Evolutionary conservation across 1,140 invertebrate species (phyloP).

Genomic region (Paraescarpia echinospica): DNA sequence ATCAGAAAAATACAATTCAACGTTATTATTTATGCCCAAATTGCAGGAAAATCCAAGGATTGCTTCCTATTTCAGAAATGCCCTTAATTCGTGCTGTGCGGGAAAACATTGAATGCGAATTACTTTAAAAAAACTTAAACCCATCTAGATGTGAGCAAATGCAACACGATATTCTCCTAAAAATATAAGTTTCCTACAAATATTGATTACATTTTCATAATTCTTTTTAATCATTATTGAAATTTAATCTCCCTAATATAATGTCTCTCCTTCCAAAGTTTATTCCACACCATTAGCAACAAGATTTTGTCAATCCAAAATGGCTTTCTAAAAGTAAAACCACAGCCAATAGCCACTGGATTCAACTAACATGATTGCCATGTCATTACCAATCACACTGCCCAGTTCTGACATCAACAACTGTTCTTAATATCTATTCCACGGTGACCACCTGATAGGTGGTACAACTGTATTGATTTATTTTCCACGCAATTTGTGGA

Average conservation of each 20-base stretch:
- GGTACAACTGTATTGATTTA: no score
- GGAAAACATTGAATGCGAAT: neutral
- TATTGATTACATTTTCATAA: neutral
- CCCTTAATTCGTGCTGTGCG: neutral
- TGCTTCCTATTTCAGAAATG: neutral
- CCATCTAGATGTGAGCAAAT: neutral
- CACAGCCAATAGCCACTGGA: neutral
- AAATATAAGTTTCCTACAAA: neutral
- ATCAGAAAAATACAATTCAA: neutral
- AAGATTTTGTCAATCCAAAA: no score
- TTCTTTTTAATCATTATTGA: no score
- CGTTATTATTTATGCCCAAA: neutral
- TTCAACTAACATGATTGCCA: neutral
- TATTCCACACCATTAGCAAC: no score
- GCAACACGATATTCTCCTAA: neutral
- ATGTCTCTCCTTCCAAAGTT: no score
- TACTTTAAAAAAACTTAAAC: neutral
- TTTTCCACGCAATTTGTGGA: no score
- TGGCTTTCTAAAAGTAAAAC: no score
- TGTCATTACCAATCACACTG: neutral
- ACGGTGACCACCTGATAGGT: no score
- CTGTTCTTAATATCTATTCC: no score
- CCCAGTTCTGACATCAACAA: neutral
- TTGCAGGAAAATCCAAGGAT: no score
- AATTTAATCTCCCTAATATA: no score